Evolutionary conservation across 2,113 vertebrate genomes (phyloP), one percentile per base, ranked within the genome.

Genomic region (Gulo gulo): DNA sequence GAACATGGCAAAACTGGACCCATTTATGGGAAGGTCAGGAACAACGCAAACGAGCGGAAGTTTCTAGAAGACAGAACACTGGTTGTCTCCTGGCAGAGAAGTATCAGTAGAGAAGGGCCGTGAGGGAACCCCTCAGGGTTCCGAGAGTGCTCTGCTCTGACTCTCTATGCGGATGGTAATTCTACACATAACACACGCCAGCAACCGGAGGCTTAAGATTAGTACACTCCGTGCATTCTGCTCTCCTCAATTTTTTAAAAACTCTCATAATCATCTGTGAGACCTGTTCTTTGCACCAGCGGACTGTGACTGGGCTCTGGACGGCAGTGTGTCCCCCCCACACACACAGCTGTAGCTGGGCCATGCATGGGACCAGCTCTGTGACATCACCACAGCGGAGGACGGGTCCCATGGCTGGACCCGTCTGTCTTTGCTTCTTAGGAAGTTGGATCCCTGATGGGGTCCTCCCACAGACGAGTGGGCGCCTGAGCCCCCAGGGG

Each of bases 381-480:
- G 8, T 21, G 14, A 18, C 6, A 9, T 14, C 16, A 21, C 23
- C n/a, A 2, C 16, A 1, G 26, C 1, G 52, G n/a, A 9, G 24
- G 63, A 87, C 81, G 67, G 13, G 92, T 24, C 26, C n/a, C 47
- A 73, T 31, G 42, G 42, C 42, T 31, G 80, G 80, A 94, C 31
- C 91, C 71, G 18, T 26, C 67, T 95, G 65, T 61, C 52, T 97
- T 97, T 97, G 65, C 94, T 92, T 59, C 67, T 78, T 50, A 42
- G 21, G 2, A 67, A 55, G 65, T 8, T n/a, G 4, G 93, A 84
- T 31, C 81, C 87, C 81, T 87, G 24, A 42, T 71, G 90, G 89
- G n/a, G 18, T 31, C 12, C 31, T 57, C 7, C 88, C 39, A 26
- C 73, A 71, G n/a, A 69, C 65, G 59, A 92, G 89, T 74, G 55